Percentiles rank a stretch among this genome's conserved stretches.
These are phyloP conservation scores for Etheostoma perlongum DNA, from an alignment of 2,797 vertebrate genomes.

Conservation along the genomic window DNA sequence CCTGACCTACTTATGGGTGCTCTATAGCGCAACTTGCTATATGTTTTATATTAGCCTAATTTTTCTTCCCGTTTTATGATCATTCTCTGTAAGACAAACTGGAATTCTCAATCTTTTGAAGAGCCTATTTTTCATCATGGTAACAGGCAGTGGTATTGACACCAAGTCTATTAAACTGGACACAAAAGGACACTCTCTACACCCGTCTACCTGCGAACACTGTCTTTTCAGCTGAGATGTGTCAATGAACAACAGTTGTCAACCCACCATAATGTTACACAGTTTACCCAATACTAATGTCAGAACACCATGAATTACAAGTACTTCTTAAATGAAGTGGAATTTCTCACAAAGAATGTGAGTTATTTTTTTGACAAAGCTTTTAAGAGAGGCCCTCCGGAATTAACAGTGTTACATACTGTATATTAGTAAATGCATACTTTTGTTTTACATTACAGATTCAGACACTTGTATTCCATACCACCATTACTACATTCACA, in stretches of 20 bases:
- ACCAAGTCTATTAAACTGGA: conserved; percentile 38
- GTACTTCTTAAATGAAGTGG: not conserved
- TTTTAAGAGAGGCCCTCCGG: not conserved
- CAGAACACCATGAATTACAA: conserved; percentile 27
- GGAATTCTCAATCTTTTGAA: not conserved
- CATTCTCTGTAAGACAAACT: conserved; percentile 34
- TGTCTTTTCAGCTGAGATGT: conserved; percentile 58
- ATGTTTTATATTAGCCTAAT: conserved; percentile 61
- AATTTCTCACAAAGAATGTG: not conserved
- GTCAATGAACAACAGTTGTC: conserved; percentile 41
- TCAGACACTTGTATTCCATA: conserved; percentile 17
- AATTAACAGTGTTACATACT: conserved; percentile 6
- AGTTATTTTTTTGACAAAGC: no score
- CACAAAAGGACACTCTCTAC: conserved; percentile 55
- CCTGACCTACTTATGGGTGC: conserved; percentile 74
- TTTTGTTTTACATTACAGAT: conserved; percentile 12
- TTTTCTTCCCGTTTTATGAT: conserved; percentile 38
- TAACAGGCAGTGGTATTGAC: conserved; percentile 31
- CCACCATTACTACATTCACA: conserved; percentile 25
- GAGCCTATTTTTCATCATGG: conserved; percentile 26
- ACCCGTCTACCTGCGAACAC: conserved; percentile 41
- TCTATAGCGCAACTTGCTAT: conserved; percentile 50
- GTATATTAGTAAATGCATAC: not conserved
- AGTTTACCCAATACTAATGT: not conserved
- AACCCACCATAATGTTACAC: not conserved